Base-by-base conservation (phyloP, 2,888 invertebrate genomes). In the Cryptocephalus moraei region DNA sequence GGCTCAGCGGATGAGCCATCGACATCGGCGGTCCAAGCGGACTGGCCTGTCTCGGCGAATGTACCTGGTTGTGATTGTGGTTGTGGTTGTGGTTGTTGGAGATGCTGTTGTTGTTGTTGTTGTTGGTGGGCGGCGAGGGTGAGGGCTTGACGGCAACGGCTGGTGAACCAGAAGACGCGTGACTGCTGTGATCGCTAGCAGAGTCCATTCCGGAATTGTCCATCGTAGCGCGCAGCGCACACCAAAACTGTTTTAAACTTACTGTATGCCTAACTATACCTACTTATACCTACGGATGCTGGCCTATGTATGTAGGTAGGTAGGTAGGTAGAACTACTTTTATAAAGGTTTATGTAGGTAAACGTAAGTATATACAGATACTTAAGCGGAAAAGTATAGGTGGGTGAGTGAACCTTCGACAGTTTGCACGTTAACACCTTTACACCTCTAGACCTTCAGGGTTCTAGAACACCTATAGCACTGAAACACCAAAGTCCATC, bases 1-100 rank as follows among this genome's bases (percentile, higher is more conserved):
- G 81, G 62, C 81, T 81, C 40, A 81, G 67, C 54, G 79, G 79
- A 57, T 81, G 81, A 43, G 76, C 77, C 70, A 80, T 73, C 45
- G 74, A 75, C 62, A 75, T 71, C 55, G 73, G 74, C 49, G 75
- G 74, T 39, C 73, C 72, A 52, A 72, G 57, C 43, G 71, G 72
- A 50, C 67, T 69, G 13, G 70, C 71, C 49, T 71, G 71, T 43
- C 71, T 63, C 42, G 71, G 71, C 61, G 74, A 73, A 51, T 72
- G 72, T 54, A 71, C 68, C 48, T 65, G 66, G 53, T 66, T 65
- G 49, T 49, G 50, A 33, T 31, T 51, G 50, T 63, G 64, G 52
- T 64, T 65, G 52, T 60, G 62, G 56, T 62, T 62, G 22, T 22
- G 22, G 6, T 22, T 22, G 22, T 22, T 22, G 22, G 22, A 22